Conservation (phyloP, 1,140 invertebrate species). For the Tetramorium parvispinum region DNA sequence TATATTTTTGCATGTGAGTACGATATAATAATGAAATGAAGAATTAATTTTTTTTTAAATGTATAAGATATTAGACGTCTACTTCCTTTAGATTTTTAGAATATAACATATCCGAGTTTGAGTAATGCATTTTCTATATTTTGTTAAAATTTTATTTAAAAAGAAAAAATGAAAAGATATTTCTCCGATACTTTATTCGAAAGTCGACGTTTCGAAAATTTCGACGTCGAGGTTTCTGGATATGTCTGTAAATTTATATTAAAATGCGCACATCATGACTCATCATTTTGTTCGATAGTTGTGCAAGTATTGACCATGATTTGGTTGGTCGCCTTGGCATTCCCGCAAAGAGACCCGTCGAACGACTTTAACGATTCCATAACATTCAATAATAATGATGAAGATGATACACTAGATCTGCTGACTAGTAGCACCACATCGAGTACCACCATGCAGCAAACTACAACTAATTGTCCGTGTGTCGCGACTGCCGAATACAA, state of each 20-base stretch:
- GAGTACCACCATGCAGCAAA: background rate
- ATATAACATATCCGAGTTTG: background rate
- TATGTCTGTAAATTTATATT: background rate
- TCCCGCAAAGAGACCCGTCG: conserved; percentile 32
- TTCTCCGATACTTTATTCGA: background rate
- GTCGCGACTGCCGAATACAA: conserved; percentile 57
- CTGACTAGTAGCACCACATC: background rate
- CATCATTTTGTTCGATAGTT: conserved; percentile 9
- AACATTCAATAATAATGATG: background rate
- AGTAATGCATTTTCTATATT: no score
- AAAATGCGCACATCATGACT: background rate
- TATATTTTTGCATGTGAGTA: conserved; percentile 31
- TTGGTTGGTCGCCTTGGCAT: conserved; percentile 55
- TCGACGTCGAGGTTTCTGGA: background rate
- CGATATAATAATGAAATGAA: background rate
- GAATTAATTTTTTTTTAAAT: background rate
- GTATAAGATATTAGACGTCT: background rate
- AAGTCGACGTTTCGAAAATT: background rate
- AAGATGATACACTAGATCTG: no score
- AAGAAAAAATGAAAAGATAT: background rate
- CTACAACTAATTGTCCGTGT: conserved; percentile 17
- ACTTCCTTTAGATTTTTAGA: background rate
- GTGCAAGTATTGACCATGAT: conserved; percentile 37
- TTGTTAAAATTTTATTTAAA: background rate
- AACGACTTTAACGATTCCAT: background rate